Evolutionary conservation across 1,140 invertebrate genomes (phyloP).

Genomic region (Drosophila arizonae): DNA sequence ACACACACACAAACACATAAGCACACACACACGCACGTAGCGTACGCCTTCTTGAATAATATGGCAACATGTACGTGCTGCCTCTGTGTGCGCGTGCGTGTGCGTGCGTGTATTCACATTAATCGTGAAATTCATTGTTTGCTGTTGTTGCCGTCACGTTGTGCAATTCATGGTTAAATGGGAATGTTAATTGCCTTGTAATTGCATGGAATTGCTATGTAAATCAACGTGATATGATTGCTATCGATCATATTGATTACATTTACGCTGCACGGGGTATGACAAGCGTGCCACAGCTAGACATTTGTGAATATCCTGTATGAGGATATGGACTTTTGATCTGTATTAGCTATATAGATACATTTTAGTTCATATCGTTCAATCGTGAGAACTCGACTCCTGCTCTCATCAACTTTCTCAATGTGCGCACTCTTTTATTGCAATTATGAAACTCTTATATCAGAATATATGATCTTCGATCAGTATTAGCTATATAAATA

Average conservation of each 20-base stretch:
- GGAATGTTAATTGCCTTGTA: conserved; percentile 77
- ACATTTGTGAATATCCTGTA: too few species aligned
- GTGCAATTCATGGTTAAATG: conserved; percentile 68
- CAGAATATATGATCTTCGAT: too few species aligned
- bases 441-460: too few species aligned
- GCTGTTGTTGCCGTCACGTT: conserved; percentile 41
- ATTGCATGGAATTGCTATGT: conserved; percentile 75
- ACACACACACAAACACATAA: background rate
- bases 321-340: too few species aligned
- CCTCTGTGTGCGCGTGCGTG: background rate
- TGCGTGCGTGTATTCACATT: conserved; percentile 12
- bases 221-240: conserved; percentile 59
- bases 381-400: too few species aligned
- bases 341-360: too few species aligned
- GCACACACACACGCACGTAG: conserved; percentile 10
- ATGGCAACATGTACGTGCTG: conserved; percentile 25
- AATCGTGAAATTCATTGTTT: conserved; percentile 29
- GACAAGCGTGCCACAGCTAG: too few species aligned
- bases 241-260: conserved; percentile 31
- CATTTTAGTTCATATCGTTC: too few species aligned
- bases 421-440: too few species aligned
- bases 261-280: background rate
- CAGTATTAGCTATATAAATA: too few species aligned
- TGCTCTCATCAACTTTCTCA: too few species aligned
- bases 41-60: conserved; percentile 33